Evolutionary conservation across 2,888 invertebrate species (phyloP).

Genomic region (Acanthopleura granulata): DNA sequence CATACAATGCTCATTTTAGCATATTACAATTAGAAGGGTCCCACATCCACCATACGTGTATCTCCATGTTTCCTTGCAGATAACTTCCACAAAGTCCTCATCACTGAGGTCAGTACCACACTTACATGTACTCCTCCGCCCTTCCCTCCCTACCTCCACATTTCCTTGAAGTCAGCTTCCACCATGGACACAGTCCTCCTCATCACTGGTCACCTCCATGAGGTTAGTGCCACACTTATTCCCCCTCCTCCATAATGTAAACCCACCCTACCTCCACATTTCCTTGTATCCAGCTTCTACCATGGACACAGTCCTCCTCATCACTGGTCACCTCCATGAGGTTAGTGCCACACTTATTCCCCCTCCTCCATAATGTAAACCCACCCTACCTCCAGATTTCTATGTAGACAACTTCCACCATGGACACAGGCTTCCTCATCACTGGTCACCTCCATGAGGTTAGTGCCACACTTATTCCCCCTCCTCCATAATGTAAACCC

Average conservation of each 20-base stretch:
- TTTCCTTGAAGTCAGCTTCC: no score
- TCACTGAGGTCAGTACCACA: no score
- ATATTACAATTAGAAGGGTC: no score
- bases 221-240: no score
- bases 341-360: slow-evolving; percentile 69
- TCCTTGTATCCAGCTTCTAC: slow-evolving; percentile 77
- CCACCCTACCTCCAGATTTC: slow-evolving; percentile 79
- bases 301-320: slow-evolving; percentile 63
- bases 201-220: no score
- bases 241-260: background rate
- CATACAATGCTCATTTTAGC: no score
- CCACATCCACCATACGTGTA: slow-evolving; percentile 46
- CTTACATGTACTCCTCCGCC: no score
- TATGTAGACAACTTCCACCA: slow-evolving; percentile 76
- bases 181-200: no score
- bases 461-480: no score
- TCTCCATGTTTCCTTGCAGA: slow-evolving; percentile 84
- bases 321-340: slow-evolving; percentile 75
- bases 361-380: background rate
- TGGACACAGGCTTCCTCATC: slow-evolving; percentile 66
- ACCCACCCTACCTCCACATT: slow-evolving; percentile 78
- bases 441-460: slow-evolving; percentile 75
- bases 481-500: no score
- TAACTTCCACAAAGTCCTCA: slow-evolving; percentile 73
- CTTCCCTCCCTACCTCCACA: no score